phyloP scores from a whole-genome alignment of 2,888 invertebrate species.

The Synanthedon myopaeformis region DNA sequence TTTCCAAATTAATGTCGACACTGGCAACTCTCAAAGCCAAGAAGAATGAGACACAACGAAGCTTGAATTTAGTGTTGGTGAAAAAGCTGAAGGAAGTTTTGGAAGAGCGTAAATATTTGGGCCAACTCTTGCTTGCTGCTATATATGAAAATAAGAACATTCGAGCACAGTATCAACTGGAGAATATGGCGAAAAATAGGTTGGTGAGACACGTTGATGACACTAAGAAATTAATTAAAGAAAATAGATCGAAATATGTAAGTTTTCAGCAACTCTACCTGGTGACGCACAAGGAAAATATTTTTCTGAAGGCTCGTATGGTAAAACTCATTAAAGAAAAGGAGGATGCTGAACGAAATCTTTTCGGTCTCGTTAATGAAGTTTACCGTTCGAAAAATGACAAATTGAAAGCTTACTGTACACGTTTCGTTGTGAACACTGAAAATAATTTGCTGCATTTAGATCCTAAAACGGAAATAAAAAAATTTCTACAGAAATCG shows the following conservation, averaged over 20 bases:
- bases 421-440: conserved; percentile 38
- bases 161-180: conserved; percentile 36
- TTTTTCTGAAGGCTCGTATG: conserved; percentile 36
- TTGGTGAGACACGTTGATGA: conserved; percentile 34
- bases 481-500: conserved; percentile 26
- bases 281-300: conserved; percentile 47
- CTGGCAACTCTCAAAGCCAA: not conserved
- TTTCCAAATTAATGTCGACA: conserved; percentile 1
- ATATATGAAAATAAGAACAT: conserved; percentile 48
- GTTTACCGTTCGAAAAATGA: conserved; percentile 40
- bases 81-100: conserved; percentile 36
- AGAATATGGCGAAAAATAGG: conserved; percentile 39
- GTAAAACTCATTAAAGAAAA: conserved; percentile 38
- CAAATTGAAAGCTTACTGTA: conserved; percentile 42
- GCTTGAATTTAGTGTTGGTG: conserved; percentile 25
- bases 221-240: conserved; percentile 37
- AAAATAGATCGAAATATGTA: conserved; percentile 34
- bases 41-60: conserved; percentile 6
- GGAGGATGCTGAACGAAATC: conserved; percentile 34
- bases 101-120: conserved; percentile 38
- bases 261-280: conserved; percentile 49
- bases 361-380: conserved; percentile 38
- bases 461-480: conserved; percentile 39
- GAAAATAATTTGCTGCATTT: conserved; percentile 36
- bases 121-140: conserved; percentile 34